These are phyloP conservation scores for Gymnarchus niloticus DNA, from an alignment of 2,113 vertebrate species.

Conservation along the genomic window DNA sequence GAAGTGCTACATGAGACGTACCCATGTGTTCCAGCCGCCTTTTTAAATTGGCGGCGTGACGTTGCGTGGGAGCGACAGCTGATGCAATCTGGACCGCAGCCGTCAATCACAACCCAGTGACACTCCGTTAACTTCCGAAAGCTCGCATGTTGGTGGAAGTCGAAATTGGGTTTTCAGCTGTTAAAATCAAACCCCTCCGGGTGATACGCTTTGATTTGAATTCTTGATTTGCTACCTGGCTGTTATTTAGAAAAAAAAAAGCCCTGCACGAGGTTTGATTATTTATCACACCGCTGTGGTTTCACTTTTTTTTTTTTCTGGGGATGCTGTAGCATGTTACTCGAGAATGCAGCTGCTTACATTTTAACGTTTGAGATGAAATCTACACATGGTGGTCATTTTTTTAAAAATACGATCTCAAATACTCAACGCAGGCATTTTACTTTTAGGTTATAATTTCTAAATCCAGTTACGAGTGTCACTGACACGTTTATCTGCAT, in stretches of 20 bases:
- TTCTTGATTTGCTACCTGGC: conserved; percentile 26
- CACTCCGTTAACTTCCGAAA: conserved; percentile 2
- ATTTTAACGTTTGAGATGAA: no score
- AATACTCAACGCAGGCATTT: background rate
- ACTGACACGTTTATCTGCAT: background rate
- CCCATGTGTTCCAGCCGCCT: background rate
- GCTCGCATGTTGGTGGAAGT: background rate
- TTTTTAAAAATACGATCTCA: background rate
- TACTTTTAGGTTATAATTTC: background rate
- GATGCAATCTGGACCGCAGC: background rate
- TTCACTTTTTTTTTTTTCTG: conserved; percentile 29
- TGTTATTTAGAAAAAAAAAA: conserved; percentile 33
- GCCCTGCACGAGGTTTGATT: conserved; percentile 31
- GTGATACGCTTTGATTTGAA: conserved; percentile 31
- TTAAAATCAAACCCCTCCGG: conserved; percentile 32
- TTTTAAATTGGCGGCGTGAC: background rate
- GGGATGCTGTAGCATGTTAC: background rate
- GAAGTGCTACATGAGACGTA: background rate
- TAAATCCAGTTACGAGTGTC: background rate
- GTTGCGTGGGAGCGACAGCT: background rate
- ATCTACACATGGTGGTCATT: background rate
- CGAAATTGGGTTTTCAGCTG: conserved; percentile 42
- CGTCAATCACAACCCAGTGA: background rate
- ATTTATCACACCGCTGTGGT: conserved; percentile 29
- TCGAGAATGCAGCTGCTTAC: background rate